A percentile compares a stretch with the other conserved stretches of the same genome.
phyloP scores from a whole-genome alignment of 2,888 invertebrate genomes.

The Volucella zonaria region DNA sequence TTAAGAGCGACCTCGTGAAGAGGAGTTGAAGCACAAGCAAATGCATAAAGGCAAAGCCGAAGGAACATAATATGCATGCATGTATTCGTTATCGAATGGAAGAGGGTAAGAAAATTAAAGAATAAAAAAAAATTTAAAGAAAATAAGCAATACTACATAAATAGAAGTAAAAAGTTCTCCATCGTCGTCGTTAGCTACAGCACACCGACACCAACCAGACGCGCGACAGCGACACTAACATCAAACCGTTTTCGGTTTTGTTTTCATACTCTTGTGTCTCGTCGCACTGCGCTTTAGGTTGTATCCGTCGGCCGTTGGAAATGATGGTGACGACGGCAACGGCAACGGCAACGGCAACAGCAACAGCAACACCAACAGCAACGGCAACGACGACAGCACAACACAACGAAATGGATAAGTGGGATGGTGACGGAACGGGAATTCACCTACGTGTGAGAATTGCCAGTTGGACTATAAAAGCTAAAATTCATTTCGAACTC shows the following conservation, averaged over 20 bases:
- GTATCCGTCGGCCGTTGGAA: conserved; percentile 38
- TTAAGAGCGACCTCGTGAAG: conserved; percentile 41
- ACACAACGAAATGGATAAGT: conserved; percentile 44
- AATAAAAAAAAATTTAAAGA: conserved; percentile 9
- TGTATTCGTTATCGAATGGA: conserved; percentile 8
- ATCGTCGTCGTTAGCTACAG: conserved; percentile 49
- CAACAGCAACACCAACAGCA: conserved; percentile 43
- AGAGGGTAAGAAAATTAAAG: conserved; percentile 4
- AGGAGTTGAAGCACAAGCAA: not conserved
- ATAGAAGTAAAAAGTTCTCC: conserved; percentile 63
- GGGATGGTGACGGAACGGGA: conserved; percentile 62
- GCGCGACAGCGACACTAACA: conserved; percentile 58
- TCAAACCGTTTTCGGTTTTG: conserved; percentile 16
- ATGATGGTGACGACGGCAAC: conserved; percentile 46
- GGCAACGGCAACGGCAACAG: conserved; percentile 23
- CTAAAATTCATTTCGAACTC: conserved; percentile 82
- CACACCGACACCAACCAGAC: conserved; percentile 49
- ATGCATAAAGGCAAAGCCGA: conserved; percentile 42
- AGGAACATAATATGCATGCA: conserved; percentile 34
- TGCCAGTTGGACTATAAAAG: conserved; percentile 81
- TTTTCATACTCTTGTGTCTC: not conserved
- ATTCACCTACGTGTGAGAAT: conserved; percentile 77
- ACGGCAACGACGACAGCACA: conserved; percentile 37
- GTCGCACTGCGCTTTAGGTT: conserved; percentile 44
- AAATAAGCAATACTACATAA: conserved; percentile 42